phyloP scores from a whole-genome alignment of 2,888 invertebrate genomes.

The Dexiosoma caninum region DNA sequence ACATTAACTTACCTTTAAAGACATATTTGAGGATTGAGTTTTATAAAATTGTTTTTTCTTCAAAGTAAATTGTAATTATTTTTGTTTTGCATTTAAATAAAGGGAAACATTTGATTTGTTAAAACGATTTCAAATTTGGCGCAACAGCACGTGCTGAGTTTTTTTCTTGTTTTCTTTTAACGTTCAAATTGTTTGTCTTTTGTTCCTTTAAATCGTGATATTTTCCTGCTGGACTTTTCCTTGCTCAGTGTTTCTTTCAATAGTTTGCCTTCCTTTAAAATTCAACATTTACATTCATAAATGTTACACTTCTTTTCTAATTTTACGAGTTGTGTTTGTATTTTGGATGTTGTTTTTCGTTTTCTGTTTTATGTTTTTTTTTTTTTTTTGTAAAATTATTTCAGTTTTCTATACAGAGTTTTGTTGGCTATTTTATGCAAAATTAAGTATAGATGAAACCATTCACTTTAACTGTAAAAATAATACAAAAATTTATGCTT shows the following conservation, averaged over 20 bases:
- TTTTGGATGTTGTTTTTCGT: too few species aligned
- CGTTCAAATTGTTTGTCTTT: constrained; percentile 35
- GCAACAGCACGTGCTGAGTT: constrained; percentile 41
- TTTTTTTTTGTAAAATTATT: constrained; percentile 6
- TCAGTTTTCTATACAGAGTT: background rate
- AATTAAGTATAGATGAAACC: constrained; percentile 26
- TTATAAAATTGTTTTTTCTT: background rate
- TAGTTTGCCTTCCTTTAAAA: background rate
- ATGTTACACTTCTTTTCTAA: constrained; percentile 57
- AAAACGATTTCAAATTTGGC: background rate
- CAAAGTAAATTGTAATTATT: constrained; percentile 10
- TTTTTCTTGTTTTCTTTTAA: constrained; percentile 23
- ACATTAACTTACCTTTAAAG: constrained; percentile 50
- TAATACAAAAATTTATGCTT: background rate
- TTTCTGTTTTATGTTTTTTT: background rate
- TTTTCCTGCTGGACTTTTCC: background rate
- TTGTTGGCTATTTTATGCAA: constrained; percentile 24
- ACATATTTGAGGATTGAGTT: constrained; percentile 22
- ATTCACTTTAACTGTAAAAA: constrained; percentile 49
- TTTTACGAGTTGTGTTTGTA: constrained; percentile 6
- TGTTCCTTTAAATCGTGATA: background rate
- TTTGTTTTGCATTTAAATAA: constrained; percentile 9
- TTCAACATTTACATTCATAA: constrained; percentile 25
- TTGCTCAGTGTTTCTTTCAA: background rate
- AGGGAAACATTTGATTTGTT: constrained; percentile 1